Conservation (phyloP, 53 echinoderm and acorn worm genomes). For the Arbacia lixula region DNA sequence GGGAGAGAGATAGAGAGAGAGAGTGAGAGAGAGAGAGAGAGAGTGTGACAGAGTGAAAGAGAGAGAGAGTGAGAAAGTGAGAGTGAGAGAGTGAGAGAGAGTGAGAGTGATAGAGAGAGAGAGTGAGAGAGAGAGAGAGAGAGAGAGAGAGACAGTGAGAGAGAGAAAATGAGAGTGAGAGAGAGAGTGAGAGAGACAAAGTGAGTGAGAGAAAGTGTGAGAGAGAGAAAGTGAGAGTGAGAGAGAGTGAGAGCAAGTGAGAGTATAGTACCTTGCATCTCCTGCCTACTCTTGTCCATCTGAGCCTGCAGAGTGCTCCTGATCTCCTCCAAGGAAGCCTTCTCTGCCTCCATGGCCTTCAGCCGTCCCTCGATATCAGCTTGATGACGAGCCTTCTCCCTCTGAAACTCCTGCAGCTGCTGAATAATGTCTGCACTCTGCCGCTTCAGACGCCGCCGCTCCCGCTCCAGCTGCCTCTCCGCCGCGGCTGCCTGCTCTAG, state of each 20-base stretch:
- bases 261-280: slow-evolving; percentile 47
- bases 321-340: slow-evolving; percentile 22
- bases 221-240: too few relatives aligned
- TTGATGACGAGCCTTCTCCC: slow-evolving; percentile 68
- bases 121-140: too few relatives aligned
- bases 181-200: neutral
- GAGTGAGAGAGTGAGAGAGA: too few relatives aligned
- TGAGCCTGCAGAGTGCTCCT: neutral
- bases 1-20: too few relatives aligned
- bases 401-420: slow-evolving; percentile 80
- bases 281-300: slow-evolving; percentile 34
- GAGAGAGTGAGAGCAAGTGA: too few relatives aligned
- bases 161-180: too few relatives aligned
- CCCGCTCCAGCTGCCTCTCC: slow-evolving; percentile 71
- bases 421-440: slow-evolving; percentile 76
- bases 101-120: too few relatives aligned
- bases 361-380: slow-evolving; percentile 72
- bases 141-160: too few relatives aligned
- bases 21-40: too few relatives aligned
- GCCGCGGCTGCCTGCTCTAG: slow-evolving; percentile 67
- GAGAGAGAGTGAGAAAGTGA: too few relatives aligned
- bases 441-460: slow-evolving; percentile 69
- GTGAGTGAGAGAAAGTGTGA: too few relatives aligned
- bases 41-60: too few relatives aligned
- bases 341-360: slow-evolving; percentile 65